Percentiles rank a stretch among this genome's conserved stretches.
These are phyloP conservation scores for Burhinus bistriatus DNA, from an alignment of 2,113 vertebrate species.

Conservation along the genomic window DNA sequence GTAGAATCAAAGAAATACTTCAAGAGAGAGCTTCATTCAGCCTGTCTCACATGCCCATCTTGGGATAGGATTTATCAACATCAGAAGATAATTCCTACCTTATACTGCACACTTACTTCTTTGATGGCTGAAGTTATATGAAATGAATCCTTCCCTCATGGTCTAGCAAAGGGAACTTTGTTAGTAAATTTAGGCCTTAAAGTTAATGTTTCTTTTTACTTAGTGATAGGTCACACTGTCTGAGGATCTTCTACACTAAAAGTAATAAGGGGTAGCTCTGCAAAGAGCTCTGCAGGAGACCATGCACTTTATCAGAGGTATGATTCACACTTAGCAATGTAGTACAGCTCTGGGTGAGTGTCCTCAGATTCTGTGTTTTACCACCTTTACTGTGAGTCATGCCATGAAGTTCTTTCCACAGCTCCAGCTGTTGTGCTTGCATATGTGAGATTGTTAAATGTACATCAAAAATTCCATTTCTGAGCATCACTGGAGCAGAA, in stretches of 20 bases:
- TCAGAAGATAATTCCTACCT: neutral
- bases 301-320: neutral
- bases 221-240: neutral
- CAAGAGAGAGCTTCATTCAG: neutral
- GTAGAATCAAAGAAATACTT: neutral
- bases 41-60: neutral
- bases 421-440: neutral
- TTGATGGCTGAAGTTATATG: neutral
- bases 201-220: neutral
- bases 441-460: neutral
- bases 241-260: neutral
- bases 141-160: neutral
- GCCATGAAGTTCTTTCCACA: neutral
- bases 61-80: neutral
- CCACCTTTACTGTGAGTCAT: slow-evolving; percentile 9
- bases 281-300: neutral
- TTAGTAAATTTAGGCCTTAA: neutral
- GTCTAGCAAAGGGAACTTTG: neutral
- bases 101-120: neutral
- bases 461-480: neutral
- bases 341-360: neutral
- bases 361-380: neutral
- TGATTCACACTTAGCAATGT: neutral
- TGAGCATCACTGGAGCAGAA: neutral
- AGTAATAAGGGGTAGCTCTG: neutral